Evolutionary conservation across 2,888 invertebrate genomes (phyloP).

Genomic region (Dysmachus trigonus): DNA sequence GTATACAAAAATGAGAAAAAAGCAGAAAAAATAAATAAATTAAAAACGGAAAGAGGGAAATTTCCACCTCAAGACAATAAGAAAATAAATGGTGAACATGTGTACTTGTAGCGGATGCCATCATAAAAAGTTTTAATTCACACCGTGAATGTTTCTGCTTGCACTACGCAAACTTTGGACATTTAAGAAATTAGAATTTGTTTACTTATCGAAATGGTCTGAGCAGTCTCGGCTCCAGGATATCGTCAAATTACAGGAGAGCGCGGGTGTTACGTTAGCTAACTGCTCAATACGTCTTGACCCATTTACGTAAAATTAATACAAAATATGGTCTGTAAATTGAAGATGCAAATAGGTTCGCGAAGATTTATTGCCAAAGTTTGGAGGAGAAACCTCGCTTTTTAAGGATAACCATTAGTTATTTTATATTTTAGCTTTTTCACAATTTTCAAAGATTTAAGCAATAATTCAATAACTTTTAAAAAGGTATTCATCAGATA

Average conservation of each 20-base stretch:
- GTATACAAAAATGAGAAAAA: background rate
- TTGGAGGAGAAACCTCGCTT: background rate
- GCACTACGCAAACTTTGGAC: background rate
- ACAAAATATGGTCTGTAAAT: background rate
- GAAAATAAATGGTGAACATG: background rate
- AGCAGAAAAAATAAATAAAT: background rate
- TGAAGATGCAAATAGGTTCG: background rate
- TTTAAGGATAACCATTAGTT: background rate
- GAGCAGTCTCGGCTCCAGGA: background rate
- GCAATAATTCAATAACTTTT: background rate
- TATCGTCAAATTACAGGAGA: background rate
- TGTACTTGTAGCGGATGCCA: background rate
- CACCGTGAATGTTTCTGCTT: background rate
- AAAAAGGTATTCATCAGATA: background rate
- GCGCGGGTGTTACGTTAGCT: too few species aligned
- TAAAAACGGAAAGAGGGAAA: background rate
- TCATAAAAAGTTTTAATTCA: background rate
- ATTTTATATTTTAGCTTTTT: background rate
- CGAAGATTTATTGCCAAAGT: background rate
- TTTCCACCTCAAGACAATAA: background rate
- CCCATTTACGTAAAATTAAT: background rate
- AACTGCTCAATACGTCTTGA: background rate
- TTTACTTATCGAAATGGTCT: background rate
- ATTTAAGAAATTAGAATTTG: background rate
- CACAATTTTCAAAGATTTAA: background rate